These are phyloP conservation scores for Hermetia illucens DNA, from an alignment of 1,140 invertebrate genomes.

Conservation along the genomic window DNA sequence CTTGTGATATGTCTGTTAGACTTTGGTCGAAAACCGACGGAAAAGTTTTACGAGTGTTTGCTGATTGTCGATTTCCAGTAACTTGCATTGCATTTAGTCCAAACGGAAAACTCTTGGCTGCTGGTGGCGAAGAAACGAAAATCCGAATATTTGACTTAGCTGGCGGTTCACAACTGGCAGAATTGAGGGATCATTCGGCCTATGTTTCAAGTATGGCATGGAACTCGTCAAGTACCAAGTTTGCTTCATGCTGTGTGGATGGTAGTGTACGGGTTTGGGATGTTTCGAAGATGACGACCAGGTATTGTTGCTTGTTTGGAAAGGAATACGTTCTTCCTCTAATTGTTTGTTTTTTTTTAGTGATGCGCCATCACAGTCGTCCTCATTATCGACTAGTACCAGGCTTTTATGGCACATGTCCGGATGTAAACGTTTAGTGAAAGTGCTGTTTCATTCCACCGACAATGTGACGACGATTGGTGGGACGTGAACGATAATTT, in stretches of 20 bases:
- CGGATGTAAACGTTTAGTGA: slow-evolving; percentile 26
- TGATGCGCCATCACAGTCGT: slow-evolving; percentile 11
- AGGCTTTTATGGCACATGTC: slow-evolving; percentile 21
- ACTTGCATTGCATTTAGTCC: slow-evolving; percentile 66
- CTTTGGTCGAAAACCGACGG: slow-evolving; percentile 50
- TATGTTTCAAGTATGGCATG: slow-evolving; percentile 56
- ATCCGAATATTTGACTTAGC: slow-evolving; percentile 43
- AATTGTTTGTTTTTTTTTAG: neutral
- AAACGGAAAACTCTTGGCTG: slow-evolving; percentile 66
- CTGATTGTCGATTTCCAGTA: slow-evolving; percentile 59
- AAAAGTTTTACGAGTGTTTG: slow-evolving; percentile 60
- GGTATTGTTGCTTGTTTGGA: slow-evolving; percentile 2
- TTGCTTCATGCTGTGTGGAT: slow-evolving; percentile 66
- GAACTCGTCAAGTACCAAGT: slow-evolving; percentile 45
- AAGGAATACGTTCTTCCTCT: slow-evolving; percentile 11
- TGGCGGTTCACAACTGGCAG: slow-evolving; percentile 38
- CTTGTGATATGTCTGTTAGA: slow-evolving; percentile 58
- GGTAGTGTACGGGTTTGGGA: slow-evolving; percentile 60
- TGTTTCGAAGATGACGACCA: slow-evolving; percentile 16
- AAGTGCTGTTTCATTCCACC: slow-evolving; percentile 23
- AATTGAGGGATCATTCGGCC: slow-evolving; percentile 64
- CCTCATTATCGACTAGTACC: slow-evolving; percentile 19
- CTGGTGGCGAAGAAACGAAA: slow-evolving; percentile 44
- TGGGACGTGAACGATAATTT: no score
- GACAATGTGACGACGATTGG: slow-evolving; percentile 23